Evolutionary conservation across 2,888 invertebrate species (phyloP), one percentile per base, ranked within the genome.

Genomic region (Choreutis nemorana): DNA sequence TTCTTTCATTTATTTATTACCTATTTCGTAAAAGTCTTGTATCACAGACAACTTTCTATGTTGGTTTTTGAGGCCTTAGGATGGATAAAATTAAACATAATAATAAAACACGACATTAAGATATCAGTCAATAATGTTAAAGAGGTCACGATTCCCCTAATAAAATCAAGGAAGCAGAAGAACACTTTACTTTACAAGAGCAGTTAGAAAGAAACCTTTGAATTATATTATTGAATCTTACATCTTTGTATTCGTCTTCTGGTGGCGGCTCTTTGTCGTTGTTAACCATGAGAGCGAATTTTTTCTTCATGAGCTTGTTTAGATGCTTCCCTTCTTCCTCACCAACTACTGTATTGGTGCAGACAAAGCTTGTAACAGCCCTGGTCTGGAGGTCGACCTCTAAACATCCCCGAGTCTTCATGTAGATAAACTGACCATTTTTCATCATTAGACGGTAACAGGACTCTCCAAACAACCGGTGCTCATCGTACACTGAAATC

Each of bases 361-460:
- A 94, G 10, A 92, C 84, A 50, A 94, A 92, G 30, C 90, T 91
- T 39, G 87, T 87, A 7, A 91, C 89, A 7, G 83, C 83, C 23
- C 88, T 85, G 1, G 88, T 84, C 23, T 68, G 67, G 32, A 83
- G 81, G 44, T 92, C 89, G 20, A 89, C 86, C 50, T 93, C 93
- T 22, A 94, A 77, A 41, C 83, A 87, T 0, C 94, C 94, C 27
- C 87, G 83, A 0, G 93, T 92, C 41, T 87, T 83, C 56, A 94
- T 81, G 57, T 91, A 93, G 35, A 94, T 88, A 48, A 89, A 90
- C 44, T 87, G 81, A 0, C 92, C 91, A 31, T 86, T 90, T 49
- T 89, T 87, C 1, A 89, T 86, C 43, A 87, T 82, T 8, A 94
- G 71, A 2, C 94, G 83, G 57, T 94, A 94, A 44, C 91, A 91